Evolutionary conservation across 2,888 invertebrate genomes (phyloP).

Genomic region (Oscheius onirici): DNA sequence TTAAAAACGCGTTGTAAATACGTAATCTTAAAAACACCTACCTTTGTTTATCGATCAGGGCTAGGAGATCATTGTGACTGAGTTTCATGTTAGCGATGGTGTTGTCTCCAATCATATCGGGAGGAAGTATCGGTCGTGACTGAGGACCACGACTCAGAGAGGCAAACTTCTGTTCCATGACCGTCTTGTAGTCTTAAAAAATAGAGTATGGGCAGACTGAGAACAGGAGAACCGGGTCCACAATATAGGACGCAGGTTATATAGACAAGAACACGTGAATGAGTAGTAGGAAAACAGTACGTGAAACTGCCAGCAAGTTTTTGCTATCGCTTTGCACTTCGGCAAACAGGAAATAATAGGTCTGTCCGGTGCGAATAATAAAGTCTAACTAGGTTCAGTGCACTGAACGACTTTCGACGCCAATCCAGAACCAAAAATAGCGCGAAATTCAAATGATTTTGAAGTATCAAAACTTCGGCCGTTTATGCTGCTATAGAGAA

Average conservation of each 20-base stretch:
- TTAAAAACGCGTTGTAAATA: slow-evolving; percentile 28
- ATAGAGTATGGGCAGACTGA: neutral
- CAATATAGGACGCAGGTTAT: neutral
- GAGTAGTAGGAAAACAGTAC: slow-evolving; percentile 19
- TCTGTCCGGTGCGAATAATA: no score
- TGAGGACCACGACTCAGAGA: slow-evolving; percentile 25
- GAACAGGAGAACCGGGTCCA: neutral
- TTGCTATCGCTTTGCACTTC: neutral
- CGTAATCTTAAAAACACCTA: neutral
- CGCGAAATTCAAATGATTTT: no score
- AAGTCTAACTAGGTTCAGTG: no score
- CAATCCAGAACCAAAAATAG: no score
- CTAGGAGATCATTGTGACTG: slow-evolving; percentile 30
- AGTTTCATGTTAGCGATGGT: slow-evolving; percentile 10
- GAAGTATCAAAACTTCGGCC: no score
- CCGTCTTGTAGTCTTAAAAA: slow-evolving; percentile 48
- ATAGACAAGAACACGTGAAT: slow-evolving; percentile 19
- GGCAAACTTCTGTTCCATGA: slow-evolving; percentile 49
- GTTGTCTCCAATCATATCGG: neutral
- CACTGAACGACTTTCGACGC: no score
- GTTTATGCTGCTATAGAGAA: no score
- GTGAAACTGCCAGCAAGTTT: neutral
- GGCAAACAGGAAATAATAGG: slow-evolving; percentile 10
- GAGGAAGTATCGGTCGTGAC: neutral
- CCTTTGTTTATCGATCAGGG: slow-evolving; percentile 27